Percentiles rank a stretch among this genome's conserved stretches.
Evolutionary conservation across 1,140 invertebrate species (phyloP).

Genomic region (Dryas iulia): DNA sequence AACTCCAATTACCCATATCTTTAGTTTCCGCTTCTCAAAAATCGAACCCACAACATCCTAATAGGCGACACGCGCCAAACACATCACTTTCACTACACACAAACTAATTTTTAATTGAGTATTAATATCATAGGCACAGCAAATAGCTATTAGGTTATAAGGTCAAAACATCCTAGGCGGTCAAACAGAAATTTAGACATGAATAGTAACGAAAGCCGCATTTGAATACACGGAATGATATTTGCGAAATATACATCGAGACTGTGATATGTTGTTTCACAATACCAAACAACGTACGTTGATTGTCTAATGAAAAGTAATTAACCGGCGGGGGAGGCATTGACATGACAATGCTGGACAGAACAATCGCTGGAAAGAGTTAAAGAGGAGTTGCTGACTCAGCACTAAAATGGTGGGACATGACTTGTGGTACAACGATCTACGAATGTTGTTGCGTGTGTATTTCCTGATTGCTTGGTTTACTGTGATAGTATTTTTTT

Average conservation of each 20-base stretch:
- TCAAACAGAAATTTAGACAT: neutral
- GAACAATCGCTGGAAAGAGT: constrained; percentile 73
- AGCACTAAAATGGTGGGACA: constrained; percentile 61
- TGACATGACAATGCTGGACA: constrained; percentile 73
- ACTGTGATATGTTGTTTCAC: constrained; percentile 17
- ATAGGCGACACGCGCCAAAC: neutral
- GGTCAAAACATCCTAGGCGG: constrained; percentile 1
- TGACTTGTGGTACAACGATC: constrained; percentile 46
- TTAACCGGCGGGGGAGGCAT: constrained; percentile 59
- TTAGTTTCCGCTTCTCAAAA: no score
- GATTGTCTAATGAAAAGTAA: constrained; percentile 80
- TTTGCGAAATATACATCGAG: neutral
- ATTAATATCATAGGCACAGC: neutral
- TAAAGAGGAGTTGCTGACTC: constrained; percentile 74
- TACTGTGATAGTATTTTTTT: neutral
- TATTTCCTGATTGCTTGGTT: neutral
- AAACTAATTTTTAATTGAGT: neutral
- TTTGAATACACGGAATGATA: neutral
- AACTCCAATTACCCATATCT: no score
- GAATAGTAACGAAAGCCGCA: neutral
- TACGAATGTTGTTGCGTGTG: constrained; percentile 11
- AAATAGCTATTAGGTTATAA: neutral
- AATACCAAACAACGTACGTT: constrained; percentile 30
- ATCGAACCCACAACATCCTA: no score
- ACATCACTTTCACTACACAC: neutral